A percentile compares a stretch with the other conserved stretches of the same genome.
Conservation (phyloP, 2,113 vertebrate species). For the Osmerus eperlanus region DNA sequence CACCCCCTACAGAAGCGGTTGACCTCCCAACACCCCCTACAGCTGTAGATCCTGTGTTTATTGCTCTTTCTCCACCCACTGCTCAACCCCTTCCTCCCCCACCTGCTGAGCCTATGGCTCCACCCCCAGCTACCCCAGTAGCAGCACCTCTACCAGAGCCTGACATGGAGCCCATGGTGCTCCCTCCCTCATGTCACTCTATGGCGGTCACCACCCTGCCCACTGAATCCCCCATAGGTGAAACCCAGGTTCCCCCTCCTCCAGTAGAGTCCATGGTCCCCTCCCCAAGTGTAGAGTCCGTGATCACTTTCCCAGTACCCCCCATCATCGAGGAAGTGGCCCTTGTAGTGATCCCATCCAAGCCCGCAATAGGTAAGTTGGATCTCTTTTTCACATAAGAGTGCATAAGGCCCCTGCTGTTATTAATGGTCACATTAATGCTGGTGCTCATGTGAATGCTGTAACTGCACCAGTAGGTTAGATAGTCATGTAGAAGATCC, state of each 20-base stretch:
- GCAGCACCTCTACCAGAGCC: not conserved
- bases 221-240: conserved; percentile 2
- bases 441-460: not conserved
- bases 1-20: conserved; percentile 13
- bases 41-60: not conserved
- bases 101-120: conserved; percentile 11
- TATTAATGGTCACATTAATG: not conserved
- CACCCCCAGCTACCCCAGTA: not conserved
- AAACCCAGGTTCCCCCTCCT: not conserved
- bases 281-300: conserved; percentile 22
- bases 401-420: not conserved
- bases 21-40: not conserved
- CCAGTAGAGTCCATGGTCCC: not conserved
- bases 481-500: too few species aligned
- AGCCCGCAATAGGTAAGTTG: conserved; percentile 46
- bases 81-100: conserved; percentile 1
- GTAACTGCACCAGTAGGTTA: too few species aligned
- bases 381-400: not conserved
- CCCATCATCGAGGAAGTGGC: not conserved
- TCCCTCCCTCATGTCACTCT: conserved; percentile 22
- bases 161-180: conserved; percentile 12
- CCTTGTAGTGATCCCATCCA: not conserved
- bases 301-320: conserved; percentile 1
- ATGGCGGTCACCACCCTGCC: conserved; percentile 29
- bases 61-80: not conserved